Percentiles rank a stretch among this genome's conserved stretches.
Evolutionary conservation across 2,888 invertebrate species (phyloP).

Genomic region (Epistrophella euchroma): DNA sequence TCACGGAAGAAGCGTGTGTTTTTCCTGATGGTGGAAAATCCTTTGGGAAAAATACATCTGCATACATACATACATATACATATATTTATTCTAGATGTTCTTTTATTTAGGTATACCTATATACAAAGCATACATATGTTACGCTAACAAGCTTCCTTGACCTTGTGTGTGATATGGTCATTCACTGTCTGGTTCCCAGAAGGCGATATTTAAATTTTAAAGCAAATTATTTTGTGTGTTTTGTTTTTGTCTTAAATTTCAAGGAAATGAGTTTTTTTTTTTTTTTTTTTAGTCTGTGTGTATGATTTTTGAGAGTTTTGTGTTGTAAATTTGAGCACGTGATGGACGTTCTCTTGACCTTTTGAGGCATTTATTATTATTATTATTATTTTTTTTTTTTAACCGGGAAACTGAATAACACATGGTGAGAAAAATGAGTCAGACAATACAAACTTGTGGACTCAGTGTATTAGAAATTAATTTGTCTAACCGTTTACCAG

Average conservation of each 20-base stretch:
- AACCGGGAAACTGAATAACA: background rate
- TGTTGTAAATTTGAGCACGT: background rate
- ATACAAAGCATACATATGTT: background rate
- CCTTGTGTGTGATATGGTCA: slow-evolving; percentile 32
- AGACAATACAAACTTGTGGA: too few species aligned
- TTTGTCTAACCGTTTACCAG: too few species aligned
- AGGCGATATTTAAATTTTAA: slow-evolving; percentile 35
- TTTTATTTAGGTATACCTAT: background rate
- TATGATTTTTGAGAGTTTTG: background rate
- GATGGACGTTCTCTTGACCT: slow-evolving; percentile 7
- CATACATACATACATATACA: background rate
- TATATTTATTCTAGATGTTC: background rate
- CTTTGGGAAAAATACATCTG: slow-evolving; percentile 13
- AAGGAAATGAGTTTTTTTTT: slow-evolving; percentile 13
- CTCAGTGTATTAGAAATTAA: too few species aligned
- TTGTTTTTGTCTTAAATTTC: slow-evolving; percentile 18
- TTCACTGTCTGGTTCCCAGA: slow-evolving; percentile 19
- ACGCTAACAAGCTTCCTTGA: slow-evolving; percentile 36
- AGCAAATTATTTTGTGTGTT: slow-evolving; percentile 3
- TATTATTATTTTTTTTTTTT: background rate
- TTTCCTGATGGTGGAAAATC: slow-evolving; percentile 4
- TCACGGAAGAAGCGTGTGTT: slow-evolving; percentile 29
- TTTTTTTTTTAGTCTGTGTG: background rate
- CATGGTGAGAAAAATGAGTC: too few species aligned
- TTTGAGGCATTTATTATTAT: background rate